Conservation (phyloP, 1,140 invertebrate species). For the Drosophila serrata region DNA sequence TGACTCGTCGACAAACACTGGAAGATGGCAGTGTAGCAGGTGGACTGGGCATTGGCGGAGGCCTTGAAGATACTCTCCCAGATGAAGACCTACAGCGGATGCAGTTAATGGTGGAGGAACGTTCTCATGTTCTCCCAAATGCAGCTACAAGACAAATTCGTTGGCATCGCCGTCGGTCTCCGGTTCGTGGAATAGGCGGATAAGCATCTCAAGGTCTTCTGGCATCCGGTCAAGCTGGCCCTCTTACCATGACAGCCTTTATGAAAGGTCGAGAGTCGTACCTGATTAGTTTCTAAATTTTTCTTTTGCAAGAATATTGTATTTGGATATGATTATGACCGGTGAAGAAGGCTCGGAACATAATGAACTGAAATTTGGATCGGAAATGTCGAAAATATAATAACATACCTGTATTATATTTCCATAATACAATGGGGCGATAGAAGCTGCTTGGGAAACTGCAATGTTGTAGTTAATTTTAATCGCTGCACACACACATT, state of each 20-base stretch:
- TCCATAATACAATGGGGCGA: slow-evolving; percentile 2
- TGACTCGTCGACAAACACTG: not conserved
- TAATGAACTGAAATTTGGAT: not conserved
- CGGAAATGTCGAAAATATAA: not conserved
- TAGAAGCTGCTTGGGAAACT: slow-evolving; percentile 4
- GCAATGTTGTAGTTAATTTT: slow-evolving; percentile 48
- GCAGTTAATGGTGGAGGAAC: not conserved
- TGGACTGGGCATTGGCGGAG: not conserved
- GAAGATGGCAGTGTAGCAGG: not conserved
- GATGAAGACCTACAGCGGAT: not conserved
- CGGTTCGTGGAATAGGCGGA: no score
- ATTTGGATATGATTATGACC: no score
- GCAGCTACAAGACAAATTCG: no score
- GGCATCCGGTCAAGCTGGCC: no score
- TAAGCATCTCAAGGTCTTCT: no score
- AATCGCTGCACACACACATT: slow-evolving; percentile 8
- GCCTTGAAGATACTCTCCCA: not conserved
- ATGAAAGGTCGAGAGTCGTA: no score
- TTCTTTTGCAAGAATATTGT: no score
- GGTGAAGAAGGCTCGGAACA: not conserved
- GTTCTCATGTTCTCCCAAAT: not conserved
- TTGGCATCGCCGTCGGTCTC: no score
- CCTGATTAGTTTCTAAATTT: no score
- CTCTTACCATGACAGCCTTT: no score
- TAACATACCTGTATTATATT: not conserved